Conservation (phyloP, 2,113 vertebrate species). For the Archilochus colubris region DNA sequence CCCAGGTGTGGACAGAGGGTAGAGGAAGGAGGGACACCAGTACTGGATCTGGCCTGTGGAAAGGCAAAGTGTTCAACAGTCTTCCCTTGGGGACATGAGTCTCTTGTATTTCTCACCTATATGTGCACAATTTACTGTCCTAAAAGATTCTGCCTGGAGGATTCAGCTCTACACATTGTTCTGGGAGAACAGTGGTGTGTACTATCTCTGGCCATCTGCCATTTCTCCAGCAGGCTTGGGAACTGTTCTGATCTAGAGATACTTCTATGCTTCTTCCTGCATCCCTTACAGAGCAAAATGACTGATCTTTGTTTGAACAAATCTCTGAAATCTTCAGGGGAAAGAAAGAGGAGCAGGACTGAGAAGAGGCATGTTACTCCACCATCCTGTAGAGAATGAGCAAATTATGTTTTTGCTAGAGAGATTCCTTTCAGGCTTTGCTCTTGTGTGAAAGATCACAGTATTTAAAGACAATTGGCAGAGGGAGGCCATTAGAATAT, state of each 20-base stretch:
- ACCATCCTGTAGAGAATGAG: background rate
- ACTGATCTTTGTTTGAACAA: slow-evolving; percentile 30
- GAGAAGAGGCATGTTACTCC: background rate
- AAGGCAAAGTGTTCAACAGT: background rate
- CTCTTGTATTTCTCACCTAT: background rate
- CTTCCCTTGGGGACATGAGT: background rate
- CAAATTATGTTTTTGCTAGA: slow-evolving; percentile 14
- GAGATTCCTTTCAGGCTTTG: slow-evolving; percentile 19
- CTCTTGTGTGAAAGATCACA: slow-evolving; percentile 19
- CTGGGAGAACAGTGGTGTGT: background rate
- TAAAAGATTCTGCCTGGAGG: background rate
- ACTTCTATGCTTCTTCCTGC: slow-evolving; percentile 41
- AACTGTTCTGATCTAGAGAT: slow-evolving; percentile 54
- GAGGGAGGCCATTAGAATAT: background rate
- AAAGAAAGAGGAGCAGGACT: background rate
- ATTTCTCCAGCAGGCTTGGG: slow-evolving; percentile 61
- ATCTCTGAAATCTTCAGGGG: slow-evolving; percentile 23
- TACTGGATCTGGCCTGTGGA: background rate
- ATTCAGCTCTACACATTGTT: slow-evolving; percentile 2
- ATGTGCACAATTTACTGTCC: background rate
- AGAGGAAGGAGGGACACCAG: background rate
- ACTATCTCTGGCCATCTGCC: slow-evolving; percentile 58
- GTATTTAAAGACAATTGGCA: slow-evolving; percentile 40
- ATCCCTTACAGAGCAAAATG: slow-evolving; percentile 14
- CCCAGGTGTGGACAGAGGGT: background rate